These are phyloP conservation scores for Tetrax tetrax DNA, from an alignment of 2,113 vertebrate genomes.

Conservation along the genomic window DNA sequence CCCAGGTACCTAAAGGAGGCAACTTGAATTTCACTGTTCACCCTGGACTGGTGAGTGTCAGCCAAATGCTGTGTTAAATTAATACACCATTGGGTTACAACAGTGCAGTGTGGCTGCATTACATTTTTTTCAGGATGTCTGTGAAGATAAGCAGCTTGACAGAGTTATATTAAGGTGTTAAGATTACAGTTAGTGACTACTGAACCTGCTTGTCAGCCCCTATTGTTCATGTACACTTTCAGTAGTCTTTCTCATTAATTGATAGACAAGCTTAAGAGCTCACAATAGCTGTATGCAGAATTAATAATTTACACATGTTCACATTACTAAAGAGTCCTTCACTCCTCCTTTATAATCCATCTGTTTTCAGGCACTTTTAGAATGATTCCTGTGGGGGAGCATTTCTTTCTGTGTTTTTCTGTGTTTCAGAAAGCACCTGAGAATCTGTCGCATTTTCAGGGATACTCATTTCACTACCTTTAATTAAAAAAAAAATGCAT, in stretches of 20 bases:
- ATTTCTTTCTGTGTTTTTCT: not conserved
- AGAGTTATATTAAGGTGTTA: not conserved
- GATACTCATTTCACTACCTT: not conserved
- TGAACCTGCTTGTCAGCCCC: not conserved
- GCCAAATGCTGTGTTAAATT: not conserved
- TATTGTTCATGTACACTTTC: not conserved
- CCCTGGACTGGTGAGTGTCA: not conserved
- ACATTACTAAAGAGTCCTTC: not conserved
- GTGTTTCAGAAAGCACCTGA: not conserved
- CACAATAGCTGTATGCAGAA: not conserved
- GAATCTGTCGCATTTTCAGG: not conserved
- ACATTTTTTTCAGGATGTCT: not conserved
- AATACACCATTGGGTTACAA: not conserved
- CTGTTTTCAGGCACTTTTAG: not conserved
- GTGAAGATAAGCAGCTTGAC: not conserved
- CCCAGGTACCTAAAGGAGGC: not conserved
- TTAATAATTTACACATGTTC: not conserved
- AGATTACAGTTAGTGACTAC: not conserved
- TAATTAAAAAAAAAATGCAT: not conserved
- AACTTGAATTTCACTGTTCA: not conserved
- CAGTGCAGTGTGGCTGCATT: rapidly evolving
- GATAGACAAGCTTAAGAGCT: not conserved
- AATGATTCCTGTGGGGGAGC: not conserved
- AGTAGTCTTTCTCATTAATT: not conserved
- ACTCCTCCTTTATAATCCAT: not conserved